Evolutionary conservation across 30 jellyfish, hydroid and myxozoan species (phyloP).

Genomic region (Hydractinia echinata): DNA sequence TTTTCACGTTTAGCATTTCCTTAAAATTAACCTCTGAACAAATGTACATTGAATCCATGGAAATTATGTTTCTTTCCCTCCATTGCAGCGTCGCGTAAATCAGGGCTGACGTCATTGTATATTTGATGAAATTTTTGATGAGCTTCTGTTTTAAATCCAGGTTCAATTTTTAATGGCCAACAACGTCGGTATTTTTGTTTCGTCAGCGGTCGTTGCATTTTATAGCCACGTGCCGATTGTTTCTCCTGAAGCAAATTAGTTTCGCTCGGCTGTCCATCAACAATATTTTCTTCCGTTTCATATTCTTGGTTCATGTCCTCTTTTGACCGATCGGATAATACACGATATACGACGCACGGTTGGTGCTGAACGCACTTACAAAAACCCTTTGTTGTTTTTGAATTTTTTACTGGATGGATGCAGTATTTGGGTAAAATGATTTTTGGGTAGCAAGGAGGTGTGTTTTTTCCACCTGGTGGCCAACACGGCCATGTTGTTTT

Average conservation of each 20-base stretch:
- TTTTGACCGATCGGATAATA: too few relatives aligned
- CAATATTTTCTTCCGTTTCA: too few relatives aligned
- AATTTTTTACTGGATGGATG: too few relatives aligned
- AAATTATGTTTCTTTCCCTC: conserved; percentile 34
- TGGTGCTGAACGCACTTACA: too few relatives aligned
- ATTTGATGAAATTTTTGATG: not conserved
- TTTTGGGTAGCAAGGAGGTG: not conserved
- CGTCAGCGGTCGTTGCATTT: too few relatives aligned
- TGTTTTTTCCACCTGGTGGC: not conserved
- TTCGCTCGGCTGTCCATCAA: not conserved
- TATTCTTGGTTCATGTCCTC: too few relatives aligned
- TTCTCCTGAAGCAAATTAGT: not conserved
- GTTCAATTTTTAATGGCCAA: not conserved
- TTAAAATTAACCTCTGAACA: conserved; percentile 29
- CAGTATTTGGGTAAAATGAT: too few relatives aligned
- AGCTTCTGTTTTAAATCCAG: conserved; percentile 20
- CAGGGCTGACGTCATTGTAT: conserved; percentile 29
- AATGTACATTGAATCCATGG: conserved; percentile 37
- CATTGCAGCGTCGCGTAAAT: conserved; percentile 39
- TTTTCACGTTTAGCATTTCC: not conserved
- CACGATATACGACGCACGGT: too few relatives aligned
- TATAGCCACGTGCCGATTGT: not conserved
- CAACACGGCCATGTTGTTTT: not conserved
- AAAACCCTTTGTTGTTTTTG: too few relatives aligned
- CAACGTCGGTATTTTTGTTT: not conserved